Percentiles rank a stretch among this genome's conserved stretches.
Evolutionary conservation across 2,888 invertebrate genomes (phyloP).

Genomic region (Idaea aversata): DNA sequence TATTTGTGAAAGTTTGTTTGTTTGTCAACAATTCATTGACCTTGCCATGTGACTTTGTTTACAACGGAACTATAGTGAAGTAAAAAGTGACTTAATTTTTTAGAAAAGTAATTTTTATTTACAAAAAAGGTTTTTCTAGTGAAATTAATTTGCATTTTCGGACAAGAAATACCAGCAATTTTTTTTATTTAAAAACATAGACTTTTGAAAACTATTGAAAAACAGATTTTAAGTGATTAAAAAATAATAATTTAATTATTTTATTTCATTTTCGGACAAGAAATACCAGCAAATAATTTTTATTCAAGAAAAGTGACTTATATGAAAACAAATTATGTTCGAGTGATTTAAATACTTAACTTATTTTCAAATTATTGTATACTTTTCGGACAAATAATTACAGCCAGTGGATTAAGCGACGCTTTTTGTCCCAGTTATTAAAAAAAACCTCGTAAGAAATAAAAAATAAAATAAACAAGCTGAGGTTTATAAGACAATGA

Average conservation of each 20-base stretch:
- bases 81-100: neutral
- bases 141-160: neutral
- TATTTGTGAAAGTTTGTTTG: neutral
- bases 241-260: too few species aligned
- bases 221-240: neutral
- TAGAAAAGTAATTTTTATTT: neutral
- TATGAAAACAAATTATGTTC: too few species aligned
- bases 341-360: too few species aligned
- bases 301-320: too few species aligned
- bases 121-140: neutral
- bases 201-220: neutral
- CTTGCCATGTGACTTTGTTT: constrained; percentile 5
- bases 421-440: too few species aligned
- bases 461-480: too few species aligned
- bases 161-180: neutral
- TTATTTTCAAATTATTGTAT: too few species aligned
- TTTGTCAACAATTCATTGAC: constrained; percentile 5
- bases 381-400: too few species aligned
- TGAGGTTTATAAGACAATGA: neutral
- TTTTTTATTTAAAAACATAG: neutral
- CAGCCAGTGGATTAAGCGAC: too few species aligned
- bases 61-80: neutral
- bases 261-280: too few species aligned
- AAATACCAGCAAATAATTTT: too few species aligned
- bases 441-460: too few species aligned